These are phyloP conservation scores for Forbesichthys agassizii DNA, from an alignment of 2,113 vertebrate species.

Conservation along the genomic window DNA sequence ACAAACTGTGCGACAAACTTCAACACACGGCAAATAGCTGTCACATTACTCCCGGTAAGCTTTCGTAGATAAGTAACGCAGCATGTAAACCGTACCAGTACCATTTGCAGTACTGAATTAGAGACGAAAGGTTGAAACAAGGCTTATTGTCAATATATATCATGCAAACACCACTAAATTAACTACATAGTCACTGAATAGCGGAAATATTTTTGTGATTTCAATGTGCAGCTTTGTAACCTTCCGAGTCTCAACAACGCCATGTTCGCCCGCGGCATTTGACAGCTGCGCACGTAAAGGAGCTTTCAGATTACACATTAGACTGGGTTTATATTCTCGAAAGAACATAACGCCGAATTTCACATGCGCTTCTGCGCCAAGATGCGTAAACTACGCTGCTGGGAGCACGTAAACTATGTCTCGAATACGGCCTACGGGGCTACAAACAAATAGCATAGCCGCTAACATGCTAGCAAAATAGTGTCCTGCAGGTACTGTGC, in stretches of 20 bases:
- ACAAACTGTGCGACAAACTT: no score
- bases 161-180: not conserved
- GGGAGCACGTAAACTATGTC: conserved; percentile 65
- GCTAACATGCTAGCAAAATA: conserved; percentile 56
- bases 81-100: not conserved
- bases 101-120: not conserved
- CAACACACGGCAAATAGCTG: not conserved
- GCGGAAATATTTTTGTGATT: no score
- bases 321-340: conserved; percentile 50
- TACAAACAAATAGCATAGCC: conserved; percentile 76
- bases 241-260: conserved; percentile 37
- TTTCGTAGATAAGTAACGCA: not conserved
- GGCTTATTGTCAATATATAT: not conserved
- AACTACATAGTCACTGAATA: no score
- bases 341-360: conserved; percentile 43
- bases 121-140: not conserved
- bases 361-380: conserved; percentile 47
- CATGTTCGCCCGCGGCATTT: conserved; percentile 43
- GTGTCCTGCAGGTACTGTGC: conserved; percentile 52
- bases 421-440: conserved; percentile 74
- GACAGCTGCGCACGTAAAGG: conserved; percentile 65
- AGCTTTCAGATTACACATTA: conserved; percentile 54
- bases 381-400: conserved; percentile 52
- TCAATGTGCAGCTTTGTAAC: conserved; percentile 22
- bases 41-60: not conserved